phyloP scores from a whole-genome alignment of 2,888 invertebrate species.

The Vannuccia rotundouncinata region DNA sequence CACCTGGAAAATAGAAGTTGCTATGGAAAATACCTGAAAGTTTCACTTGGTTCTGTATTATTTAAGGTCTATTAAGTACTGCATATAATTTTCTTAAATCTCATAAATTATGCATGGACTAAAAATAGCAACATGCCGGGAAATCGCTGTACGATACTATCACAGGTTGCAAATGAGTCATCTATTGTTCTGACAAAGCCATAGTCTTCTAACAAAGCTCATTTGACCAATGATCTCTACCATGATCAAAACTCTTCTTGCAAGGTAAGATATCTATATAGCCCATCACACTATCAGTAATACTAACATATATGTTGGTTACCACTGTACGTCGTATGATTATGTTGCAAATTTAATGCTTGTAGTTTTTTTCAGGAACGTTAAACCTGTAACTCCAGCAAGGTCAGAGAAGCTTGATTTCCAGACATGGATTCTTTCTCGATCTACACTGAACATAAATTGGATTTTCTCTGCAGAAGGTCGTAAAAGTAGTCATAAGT shows the following conservation, averaged over 20 bases:
- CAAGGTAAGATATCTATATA: not conserved
- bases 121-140: no score
- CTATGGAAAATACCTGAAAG: not conserved
- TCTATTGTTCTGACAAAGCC: no score
- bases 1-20: not conserved
- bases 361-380: not conserved
- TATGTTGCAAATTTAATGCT: not conserved
- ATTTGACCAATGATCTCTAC: not conserved
- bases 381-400: not conserved
- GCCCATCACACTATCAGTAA: not conserved
- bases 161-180: no score
- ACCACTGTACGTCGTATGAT: not conserved
- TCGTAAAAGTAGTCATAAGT: not conserved
- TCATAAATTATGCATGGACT: no score
- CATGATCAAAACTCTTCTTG: not conserved
- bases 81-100: no score
- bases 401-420: not conserved
- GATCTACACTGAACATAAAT: not conserved
- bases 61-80: no score
- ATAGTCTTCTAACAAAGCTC: not conserved
- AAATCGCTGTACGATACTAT: no score
- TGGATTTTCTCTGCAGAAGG: not conserved
- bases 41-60: not conserved
- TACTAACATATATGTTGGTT: not conserved
- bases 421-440: not conserved